Base-by-base conservation (phyloP, 2,888 invertebrate species). In the Heliconius charithonia region DNA sequence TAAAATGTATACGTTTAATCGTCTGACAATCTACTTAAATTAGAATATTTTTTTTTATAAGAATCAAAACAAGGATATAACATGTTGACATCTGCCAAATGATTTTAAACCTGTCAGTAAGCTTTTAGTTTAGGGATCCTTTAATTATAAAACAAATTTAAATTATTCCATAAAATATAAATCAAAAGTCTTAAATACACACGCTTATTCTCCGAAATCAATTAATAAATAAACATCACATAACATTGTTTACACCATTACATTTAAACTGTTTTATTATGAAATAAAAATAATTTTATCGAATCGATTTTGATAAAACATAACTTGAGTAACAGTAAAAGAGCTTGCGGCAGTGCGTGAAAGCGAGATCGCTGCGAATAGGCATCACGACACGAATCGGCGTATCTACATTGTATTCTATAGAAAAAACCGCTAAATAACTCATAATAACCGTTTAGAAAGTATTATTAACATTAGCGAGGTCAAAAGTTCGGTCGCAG, bases 361-460 rank as follows among this genome's bases (percentile, higher is more conserved):
- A 89, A 93, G 93, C 90, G 85, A 87, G 84, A 84, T 83, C 82
- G 85, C 85, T 85, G 85, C 86, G 83, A 85, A 86, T 85, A 87
- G 87, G 87, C 83, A 85, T 84, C 85, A 84, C 89, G 88, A 88
- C 90, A 90, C 87, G 88, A 87, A 82, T 82, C 82, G 82, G 13
- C 41, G 69, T 81, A 84, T 83, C 78, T 82, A 82, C 84, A 82
- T 81, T 79, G 79, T 70, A 79, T 78, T 81, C 77, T 45, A 70
- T 29, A 76, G 56, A 63, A 75, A 83, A 83, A 80, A 81, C 81
- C 78, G 77, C 86, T 86, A 86, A 87, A 85, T 76, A 80, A 80
- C 80, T 86, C 84, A 85, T 89, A 89, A 89, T 88, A 89, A 89
- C 85, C 84, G 85, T 88, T 91, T 92, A 91, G 92, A 93, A 93